Conservation (phyloP, 2,113 vertebrate genomes). For the Seriola rivoliana region DNA sequence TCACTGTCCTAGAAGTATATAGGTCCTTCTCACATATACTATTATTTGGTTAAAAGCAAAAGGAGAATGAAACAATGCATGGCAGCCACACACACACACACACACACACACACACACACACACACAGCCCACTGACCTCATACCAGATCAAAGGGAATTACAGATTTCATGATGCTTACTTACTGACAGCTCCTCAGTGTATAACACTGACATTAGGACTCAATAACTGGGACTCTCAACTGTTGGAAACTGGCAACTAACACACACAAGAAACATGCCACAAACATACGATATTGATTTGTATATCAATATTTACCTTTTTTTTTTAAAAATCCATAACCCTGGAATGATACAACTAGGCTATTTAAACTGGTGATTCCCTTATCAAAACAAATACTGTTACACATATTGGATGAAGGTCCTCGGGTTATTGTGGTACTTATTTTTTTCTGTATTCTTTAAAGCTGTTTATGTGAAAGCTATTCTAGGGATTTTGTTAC, state of each 20-base stretch:
- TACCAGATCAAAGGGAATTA: constrained; percentile 5
- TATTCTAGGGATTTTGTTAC: constrained; percentile 2
- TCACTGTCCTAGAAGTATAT: background rate
- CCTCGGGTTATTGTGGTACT: background rate
- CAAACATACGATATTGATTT: too few species aligned
- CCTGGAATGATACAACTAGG: background rate
- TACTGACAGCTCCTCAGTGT: too few species aligned
- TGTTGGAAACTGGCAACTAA: too few species aligned
- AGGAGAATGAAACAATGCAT: background rate
- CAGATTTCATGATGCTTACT: background rate
- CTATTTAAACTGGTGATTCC: background rate
- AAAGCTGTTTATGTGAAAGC: background rate
- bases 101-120: constrained; percentile 18
- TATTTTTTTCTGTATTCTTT: background rate
- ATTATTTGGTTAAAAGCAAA: background rate
- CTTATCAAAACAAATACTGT: background rate
- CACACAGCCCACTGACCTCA: background rate
- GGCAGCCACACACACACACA: constrained; percentile 3
- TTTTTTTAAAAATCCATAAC: too few species aligned
- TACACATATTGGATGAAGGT: background rate
- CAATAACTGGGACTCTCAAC: too few species aligned
- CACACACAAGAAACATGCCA: background rate
- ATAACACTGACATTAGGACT: too few species aligned
- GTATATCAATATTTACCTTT: too few species aligned
- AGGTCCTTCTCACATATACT: background rate